These are phyloP conservation scores for Todus mexicanus DNA, from an alignment of 2,797 vertebrate genomes.

Conservation along the genomic window DNA sequence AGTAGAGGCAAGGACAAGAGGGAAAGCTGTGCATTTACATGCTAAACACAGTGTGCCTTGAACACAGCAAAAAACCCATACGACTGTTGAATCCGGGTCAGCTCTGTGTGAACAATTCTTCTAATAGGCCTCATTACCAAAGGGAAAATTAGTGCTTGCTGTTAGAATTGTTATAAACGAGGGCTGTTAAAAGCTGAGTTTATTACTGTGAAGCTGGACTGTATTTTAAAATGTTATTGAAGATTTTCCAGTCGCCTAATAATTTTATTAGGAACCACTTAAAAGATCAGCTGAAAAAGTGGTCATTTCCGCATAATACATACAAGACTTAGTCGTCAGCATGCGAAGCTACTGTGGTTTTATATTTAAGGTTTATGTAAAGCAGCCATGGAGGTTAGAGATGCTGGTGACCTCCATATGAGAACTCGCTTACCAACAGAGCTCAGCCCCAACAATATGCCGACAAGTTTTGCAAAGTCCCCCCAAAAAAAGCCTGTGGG, in stretches of 20 bases:
- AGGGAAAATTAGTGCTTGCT: constrained; percentile 47
- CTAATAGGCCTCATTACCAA: constrained; percentile 48
- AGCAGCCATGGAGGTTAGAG: background rate
- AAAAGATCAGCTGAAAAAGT: constrained; percentile 45
- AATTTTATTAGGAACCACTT: constrained; percentile 54
- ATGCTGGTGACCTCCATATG: background rate
- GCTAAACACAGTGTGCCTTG: background rate
- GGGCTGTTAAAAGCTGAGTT: constrained; percentile 20
- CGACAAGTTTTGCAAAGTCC: background rate
- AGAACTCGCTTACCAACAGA: background rate
- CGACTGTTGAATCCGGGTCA: constrained; percentile 46
- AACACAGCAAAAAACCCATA: background rate
- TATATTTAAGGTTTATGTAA: constrained; percentile 21
- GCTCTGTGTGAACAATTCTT: constrained; percentile 30
- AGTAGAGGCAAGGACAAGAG: constrained; percentile 26
- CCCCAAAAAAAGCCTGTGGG: background rate
- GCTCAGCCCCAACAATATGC: background rate
- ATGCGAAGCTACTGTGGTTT: constrained; percentile 21
- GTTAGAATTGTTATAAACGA: constrained; percentile 42
- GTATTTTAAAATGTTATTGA: constrained; percentile 24
- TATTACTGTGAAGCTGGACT: constrained; percentile 24
- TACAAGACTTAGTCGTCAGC: constrained; percentile 35
- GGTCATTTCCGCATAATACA: constrained; percentile 24
- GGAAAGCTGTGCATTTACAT: constrained; percentile 9
- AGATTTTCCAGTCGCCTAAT: constrained; percentile 54